phyloP scores from a whole-genome alignment of 2,797 vertebrate genomes.

The Galagoides demidoff region DNA sequence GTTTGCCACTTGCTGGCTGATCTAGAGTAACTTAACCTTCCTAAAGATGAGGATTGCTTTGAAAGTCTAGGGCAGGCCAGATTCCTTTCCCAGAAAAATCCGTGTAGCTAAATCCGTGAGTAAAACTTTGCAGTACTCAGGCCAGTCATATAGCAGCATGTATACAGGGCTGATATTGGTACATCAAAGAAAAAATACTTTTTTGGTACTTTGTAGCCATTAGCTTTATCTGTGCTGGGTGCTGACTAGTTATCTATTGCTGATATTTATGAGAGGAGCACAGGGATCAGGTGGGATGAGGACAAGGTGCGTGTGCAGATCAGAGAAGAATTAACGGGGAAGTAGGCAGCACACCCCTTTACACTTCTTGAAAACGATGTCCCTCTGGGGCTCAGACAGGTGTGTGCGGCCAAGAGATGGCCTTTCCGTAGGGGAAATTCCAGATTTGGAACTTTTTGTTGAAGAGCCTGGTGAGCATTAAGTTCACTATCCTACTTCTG shows the following conservation, averaged over 20 bases:
- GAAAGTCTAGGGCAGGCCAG: background rate
- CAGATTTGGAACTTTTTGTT: constrained; percentile 1
- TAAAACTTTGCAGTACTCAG: background rate
- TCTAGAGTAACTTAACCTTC: background rate
- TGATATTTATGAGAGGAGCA: background rate
- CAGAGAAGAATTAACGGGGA: background rate
- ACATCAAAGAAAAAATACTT: background rate
- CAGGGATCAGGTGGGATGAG: background rate
- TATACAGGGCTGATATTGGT: background rate
- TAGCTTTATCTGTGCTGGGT: background rate
- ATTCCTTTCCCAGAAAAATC: background rate
- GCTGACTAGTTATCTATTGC: background rate
- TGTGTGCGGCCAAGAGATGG: background rate
- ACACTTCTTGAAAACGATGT: background rate
- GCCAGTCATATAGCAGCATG: background rate
- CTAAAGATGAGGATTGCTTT: background rate
- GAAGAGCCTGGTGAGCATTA: background rate
- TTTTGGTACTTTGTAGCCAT: background rate
- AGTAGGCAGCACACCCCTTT: background rate
- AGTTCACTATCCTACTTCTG: background rate
- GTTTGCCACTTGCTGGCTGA: background rate
- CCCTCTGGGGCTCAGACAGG: background rate
- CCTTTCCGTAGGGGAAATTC: background rate
- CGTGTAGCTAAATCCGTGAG: background rate
- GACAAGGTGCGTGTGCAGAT: background rate